Evolutionary conservation across 2,113 vertebrate species (phyloP), one percentile per base, ranked within the genome.

Genomic region (Ophiodon elongatus): DNA sequence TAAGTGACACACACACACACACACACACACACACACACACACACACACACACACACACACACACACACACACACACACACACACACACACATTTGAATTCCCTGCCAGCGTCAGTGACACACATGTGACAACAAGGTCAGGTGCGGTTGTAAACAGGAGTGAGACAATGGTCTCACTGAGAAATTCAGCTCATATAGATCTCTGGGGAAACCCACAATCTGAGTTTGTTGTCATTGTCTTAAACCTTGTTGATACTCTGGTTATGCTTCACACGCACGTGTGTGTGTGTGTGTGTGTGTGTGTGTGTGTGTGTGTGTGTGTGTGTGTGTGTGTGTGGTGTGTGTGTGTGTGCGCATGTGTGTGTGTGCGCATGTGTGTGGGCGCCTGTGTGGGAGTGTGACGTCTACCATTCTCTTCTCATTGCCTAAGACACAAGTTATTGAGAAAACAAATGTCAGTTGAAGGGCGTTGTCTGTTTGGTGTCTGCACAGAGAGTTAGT

Each of bases 391-490:
- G 90, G 73, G 78, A 90, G 85, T 76, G 77, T 83, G 72, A 91
- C 78, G 90, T 84, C 85, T 65, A 89, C 92, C 79, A 87, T 88
- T 88, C 80, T 85, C 86, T 84, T 75, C 77, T 84, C 47, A 72
- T 87, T 89, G 84, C 87, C 82, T 80, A 81, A 93, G 86, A 87
- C 88, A 88, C 86, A 87, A 90, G 92, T 92, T 91, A 92, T 89
- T 85, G 88, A 92, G 89, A 93, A 94, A 94, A 92, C 90, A 93
- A 94, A 93, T 91, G 90, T 93, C 93, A 94, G 91, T 92, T 91
- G 91, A 90, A 94, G 93, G 94, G 94, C 91, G 94, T 95, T 91
- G 91, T 89, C 92, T 89, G 79, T 85, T 89, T 88, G 83, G 85
- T 79, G 89, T 89, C 85, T 89, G 88, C 82, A 70, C 82, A 73